Base-by-base conservation (phyloP, 2,113 vertebrate genomes). In the Setophaga kirtlandii region DNA sequence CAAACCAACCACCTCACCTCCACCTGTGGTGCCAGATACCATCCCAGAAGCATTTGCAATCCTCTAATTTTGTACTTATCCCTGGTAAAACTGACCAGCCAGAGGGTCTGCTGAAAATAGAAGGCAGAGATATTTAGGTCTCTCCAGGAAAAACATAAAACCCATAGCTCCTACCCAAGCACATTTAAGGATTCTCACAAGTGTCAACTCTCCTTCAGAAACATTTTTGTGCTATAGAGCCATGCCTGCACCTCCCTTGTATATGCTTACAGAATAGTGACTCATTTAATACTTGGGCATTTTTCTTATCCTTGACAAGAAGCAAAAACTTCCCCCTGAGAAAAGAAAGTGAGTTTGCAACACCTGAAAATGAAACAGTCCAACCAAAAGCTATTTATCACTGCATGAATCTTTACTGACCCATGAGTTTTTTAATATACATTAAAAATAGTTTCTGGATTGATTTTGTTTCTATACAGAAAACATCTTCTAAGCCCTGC, bases 11-110 rank as follows among this genome's bases (percentile, higher is more conserved):
- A 59, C 8, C 9, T 16, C 39, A 37, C 9, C 9, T 79, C 22
- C 15, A 27, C 2, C 22, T 11, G 4, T 6, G 14, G 16, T 6
- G 37, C 8, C 17, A 74, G 41, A 75, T 6, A 28, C 0, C 3
- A 67, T 41, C 20, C 17, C 39, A 35, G 1, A 5, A 30, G 39
- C 52, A 73, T 59, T 30, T 63, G 25, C 53, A 93, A 20, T 25
- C 8, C 3, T 53, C 5, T 41, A 20, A 13, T 31, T 89, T 30
- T 62, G 49, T 8, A 28, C 30, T 42, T 56, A 47, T 1, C 28
- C 27, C 18, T 41, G 28, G 31, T 42, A 62, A 85, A 88, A 77
- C 15, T 14, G n/a, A 65, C 37, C 0, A 1, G 41, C 27, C 71
- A 70, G 37, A 25, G 33, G n/a, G 41, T 39, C 78, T 68, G 41